Evolutionary conservation across 2,113 vertebrate species (phyloP).

Genomic region (Bambusicola thoracicus): DNA sequence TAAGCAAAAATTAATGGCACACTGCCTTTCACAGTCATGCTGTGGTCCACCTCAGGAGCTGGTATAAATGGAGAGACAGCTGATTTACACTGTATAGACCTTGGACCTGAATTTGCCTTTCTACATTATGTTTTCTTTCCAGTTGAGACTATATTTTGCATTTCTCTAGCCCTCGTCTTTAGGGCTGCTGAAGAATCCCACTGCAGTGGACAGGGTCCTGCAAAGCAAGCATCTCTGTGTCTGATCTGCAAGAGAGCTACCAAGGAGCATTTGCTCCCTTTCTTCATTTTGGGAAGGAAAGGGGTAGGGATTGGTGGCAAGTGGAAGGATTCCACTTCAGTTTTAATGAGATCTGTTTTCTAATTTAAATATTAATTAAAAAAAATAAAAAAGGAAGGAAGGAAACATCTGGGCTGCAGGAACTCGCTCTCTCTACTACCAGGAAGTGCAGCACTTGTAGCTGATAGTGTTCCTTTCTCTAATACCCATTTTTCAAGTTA

Average conservation of each 20-base stretch:
- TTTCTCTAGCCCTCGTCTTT: neutral
- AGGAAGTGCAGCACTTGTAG: neutral
- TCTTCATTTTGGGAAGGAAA: neutral
- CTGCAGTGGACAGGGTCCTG: neutral
- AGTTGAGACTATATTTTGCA: neutral
- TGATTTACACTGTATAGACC: neutral
- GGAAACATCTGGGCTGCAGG: neutral
- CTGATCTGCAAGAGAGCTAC: neutral
- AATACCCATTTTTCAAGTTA: neutral
- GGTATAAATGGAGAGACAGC: neutral
- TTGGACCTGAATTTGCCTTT: neutral
- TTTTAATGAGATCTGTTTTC: neutral
- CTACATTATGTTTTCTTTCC: neutral
- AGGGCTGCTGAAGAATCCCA: too few species aligned
- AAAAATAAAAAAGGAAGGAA: neutral
- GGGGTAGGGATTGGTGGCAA: neutral
- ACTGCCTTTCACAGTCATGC: neutral
- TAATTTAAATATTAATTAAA: neutral
- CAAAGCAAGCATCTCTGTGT: neutral
- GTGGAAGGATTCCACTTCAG: neutral
- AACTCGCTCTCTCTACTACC: neutral
- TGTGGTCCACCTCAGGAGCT: neutral
- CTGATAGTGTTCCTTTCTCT: neutral
- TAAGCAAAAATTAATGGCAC: constrained; percentile 27
- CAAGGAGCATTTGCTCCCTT: neutral